phyloP scores from a whole-genome alignment of 2,888 invertebrate genomes.

The Caenorhabditis zanzibari region DNA sequence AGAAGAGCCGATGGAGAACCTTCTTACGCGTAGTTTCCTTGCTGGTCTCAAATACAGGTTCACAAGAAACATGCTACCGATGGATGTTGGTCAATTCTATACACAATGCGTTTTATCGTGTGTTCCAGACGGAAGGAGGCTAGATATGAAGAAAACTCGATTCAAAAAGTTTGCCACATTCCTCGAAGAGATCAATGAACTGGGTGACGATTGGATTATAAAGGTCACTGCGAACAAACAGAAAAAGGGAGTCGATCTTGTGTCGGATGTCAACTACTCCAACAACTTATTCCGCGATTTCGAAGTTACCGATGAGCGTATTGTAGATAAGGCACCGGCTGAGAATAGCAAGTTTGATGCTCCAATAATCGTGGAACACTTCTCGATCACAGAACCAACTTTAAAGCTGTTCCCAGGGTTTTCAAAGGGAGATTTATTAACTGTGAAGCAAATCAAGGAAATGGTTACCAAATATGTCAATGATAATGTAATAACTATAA shows the following conservation, averaged over 20 bases:
- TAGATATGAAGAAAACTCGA: conserved; percentile 82
- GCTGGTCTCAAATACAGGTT: conserved; percentile 76
- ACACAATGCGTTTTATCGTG: conserved; percentile 68
- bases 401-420: conserved; percentile 66
- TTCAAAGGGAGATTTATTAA: conserved; percentile 75
- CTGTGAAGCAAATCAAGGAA: conserved; percentile 63
- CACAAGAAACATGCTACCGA: conserved; percentile 71
- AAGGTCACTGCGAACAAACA: conserved; percentile 65
- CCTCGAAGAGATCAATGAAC: conserved; percentile 42
- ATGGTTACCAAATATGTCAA: conserved; percentile 73
- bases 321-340: conserved; percentile 68
- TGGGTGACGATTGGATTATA: conserved; percentile 38
- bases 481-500: conserved; percentile 58
- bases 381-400: conserved; percentile 72
- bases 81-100: conserved; percentile 80
- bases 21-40: conserved; percentile 76
- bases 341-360: conserved; percentile 49
- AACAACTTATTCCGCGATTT: conserved; percentile 67
- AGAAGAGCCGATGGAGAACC: conserved; percentile 51
- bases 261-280: conserved; percentile 72
- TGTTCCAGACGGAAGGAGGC: conserved; percentile 73
- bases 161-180: conserved; percentile 82
- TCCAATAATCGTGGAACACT: conserved; percentile 66
- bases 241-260: conserved; percentile 79
- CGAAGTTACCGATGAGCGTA: conserved; percentile 71